Conservation (phyloP, 92 coral and sea anemone species). For the Parazoanthus swiftii region DNA sequence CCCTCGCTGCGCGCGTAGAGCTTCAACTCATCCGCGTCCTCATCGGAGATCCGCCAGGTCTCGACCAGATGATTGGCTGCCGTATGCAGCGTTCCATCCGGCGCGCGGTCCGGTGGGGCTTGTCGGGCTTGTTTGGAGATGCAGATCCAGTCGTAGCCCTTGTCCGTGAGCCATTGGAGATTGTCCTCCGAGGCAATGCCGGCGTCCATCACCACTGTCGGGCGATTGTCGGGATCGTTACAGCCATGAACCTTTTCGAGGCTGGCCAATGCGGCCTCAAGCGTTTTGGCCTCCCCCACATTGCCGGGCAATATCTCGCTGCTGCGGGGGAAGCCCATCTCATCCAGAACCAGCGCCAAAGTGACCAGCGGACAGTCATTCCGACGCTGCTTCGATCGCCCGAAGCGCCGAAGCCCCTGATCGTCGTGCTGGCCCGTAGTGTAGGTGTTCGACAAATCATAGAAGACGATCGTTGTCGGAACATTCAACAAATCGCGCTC, state of each 20-base stretch:
- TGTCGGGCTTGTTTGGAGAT: conserved; percentile 15
- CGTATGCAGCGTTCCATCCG: conserved; percentile 16
- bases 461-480: no score
- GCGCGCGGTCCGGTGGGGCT: conserved; percentile 19
- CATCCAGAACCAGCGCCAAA: conserved; percentile 15
- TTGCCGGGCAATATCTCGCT: conserved; percentile 15
- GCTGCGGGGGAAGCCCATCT: conserved; percentile 17
- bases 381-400: conserved; percentile 17
- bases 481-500: no score
- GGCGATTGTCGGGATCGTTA: conserved; percentile 12
- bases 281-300: conserved; percentile 17
- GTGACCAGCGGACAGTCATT: conserved; percentile 15
- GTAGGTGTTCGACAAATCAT: no score
- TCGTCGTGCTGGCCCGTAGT: no score
- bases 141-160: conserved; percentile 13
- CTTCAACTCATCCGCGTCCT: conserved; percentile 15
- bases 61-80: conserved; percentile 15
- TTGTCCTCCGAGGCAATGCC: conserved; percentile 16
- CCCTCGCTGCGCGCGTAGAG: conserved; percentile 18
- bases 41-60: conserved; percentile 17
- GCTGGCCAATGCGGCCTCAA: conserved; percentile 17
- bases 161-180: conserved; percentile 15
- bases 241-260: conserved; percentile 15
- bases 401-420: neutral
- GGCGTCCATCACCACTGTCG: conserved; percentile 17